Base-by-base conservation (phyloP, 2,888 invertebrate species). In the Pharmacophagus antenor region DNA sequence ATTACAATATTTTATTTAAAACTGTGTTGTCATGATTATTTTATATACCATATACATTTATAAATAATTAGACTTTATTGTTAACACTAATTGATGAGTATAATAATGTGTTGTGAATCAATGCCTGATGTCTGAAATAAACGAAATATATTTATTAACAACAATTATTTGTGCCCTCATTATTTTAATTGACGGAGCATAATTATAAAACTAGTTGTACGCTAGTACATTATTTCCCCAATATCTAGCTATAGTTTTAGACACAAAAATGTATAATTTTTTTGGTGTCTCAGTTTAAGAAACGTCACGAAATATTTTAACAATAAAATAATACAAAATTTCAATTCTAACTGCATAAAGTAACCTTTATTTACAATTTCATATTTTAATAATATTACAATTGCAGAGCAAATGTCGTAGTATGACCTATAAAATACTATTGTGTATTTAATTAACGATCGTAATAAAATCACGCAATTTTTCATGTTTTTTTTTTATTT, bases 391-490 rank as follows among this genome's bases (percentile, higher is more conserved):
- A 63, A 54, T 66, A 68, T 67, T 55, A 61, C 51, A 63, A 62
- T 56, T 48, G 57, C 49, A 63, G 59, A 66, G 58, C 64, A 67
- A 63, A 66, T 78, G 72, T 78, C 69, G 70, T 73, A n/a, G n/a
- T 76, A 75, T 73, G 74, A 76, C 77, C 70, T 82, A 79, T 74
- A 75, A 74, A 86, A 84, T 88, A 84, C 79, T 84, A 87, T 88
- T 89, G 87, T 89, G 88, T 88, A 89, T 86, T 79, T 82, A 80
- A 83, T 85, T 85, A 82, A 82, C 83, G 81, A 81, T 79, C 84
- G 77, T 84, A 89, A 85, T 88, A 84, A 89, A 86, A 85, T 76
- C 76, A 76, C 82, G 80, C 81, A 84, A 84, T 82, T 82, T 83
- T 87, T 82, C 75, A 65, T 73, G 74, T 73, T 75, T 71, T 63